Base-by-base conservation (phyloP, 2,888 invertebrate genomes). In the Scelioninae gen. 1 region DNA sequence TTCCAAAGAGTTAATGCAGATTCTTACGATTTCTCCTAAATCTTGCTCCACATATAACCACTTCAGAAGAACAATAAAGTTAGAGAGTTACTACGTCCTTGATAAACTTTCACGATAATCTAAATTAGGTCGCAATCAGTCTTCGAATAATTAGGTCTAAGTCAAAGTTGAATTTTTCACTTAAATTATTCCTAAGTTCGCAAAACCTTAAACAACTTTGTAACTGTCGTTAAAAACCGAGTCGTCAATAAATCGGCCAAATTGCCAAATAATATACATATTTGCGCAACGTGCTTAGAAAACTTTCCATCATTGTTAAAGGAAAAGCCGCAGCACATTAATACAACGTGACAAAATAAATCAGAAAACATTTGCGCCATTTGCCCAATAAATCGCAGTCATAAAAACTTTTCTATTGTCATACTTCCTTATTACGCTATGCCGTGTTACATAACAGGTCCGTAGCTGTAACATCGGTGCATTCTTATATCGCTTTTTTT, bases 371-470 rank as follows among this genome's bases (percentile, higher is more conserved):
- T 53, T 60, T 40, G 40, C 13, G 31, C 10, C 51, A 4, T 40
- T 60, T 58, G n/a, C 31, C 38, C 58, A 34, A 62, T 71, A 71
- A 71, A 71, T 60, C 40, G 13, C 0, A 11, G 69, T 29, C 58
- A 23, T 55, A 56, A 56, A 74, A 74, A 58, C 1, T 58, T 56
- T 56, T 7, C 56, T 40, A 66, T 56, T 66, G 58, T 56, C 58
- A 66, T 66, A 43, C n/a, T 58, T 63, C 49, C 40, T 66, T 75
- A 66, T 75, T 49, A 49, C 58, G 51, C 40, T 53, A 9, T 53
- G 13, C 60, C 56, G 51, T 63, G 65, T 78, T 65, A 60, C 32
- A 40, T 60, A 72, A 72, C 51, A 51, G 47, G 10, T 56, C 56
- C 40, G 13, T 16, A 43, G 8, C 34, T 47, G 43, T 60, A 66